Evolutionary conservation across 2,797 vertebrate species (phyloP).

Genomic region (Malurus leucopterus): DNA sequence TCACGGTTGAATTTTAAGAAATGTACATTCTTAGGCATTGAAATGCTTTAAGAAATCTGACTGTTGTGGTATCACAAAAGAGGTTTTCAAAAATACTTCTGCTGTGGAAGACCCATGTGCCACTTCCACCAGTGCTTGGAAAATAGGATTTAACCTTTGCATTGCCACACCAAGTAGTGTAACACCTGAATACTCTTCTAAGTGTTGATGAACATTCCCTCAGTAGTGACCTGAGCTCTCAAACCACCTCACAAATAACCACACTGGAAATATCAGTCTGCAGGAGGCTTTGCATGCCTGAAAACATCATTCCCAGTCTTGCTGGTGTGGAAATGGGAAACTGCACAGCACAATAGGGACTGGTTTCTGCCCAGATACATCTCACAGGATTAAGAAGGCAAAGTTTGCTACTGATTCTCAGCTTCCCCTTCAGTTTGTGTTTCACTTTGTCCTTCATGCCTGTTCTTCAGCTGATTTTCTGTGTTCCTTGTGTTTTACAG

Average conservation of each 20-base stretch:
- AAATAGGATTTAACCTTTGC: not conserved
- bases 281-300: not conserved
- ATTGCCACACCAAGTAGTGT: not conserved
- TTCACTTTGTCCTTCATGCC: not conserved
- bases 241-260: not conserved
- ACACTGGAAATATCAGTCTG: not conserved
- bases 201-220: not conserved
- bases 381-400: not conserved
- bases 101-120: not conserved
- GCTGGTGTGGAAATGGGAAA: not conserved
- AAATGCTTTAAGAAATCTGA: not conserved
- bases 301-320: not conserved
- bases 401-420: not conserved
- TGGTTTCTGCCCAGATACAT: not conserved
- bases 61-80: not conserved
- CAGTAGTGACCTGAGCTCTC: not conserved
- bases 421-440: not conserved
- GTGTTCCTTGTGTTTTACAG: slow-evolving; percentile 78
- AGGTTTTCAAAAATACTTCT: not conserved
- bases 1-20: not conserved
- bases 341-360: not conserved
- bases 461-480: not conserved
- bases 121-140: not conserved
- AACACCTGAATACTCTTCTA: not conserved
- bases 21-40: not conserved